Percentiles rank a stretch among this genome's conserved stretches.
phyloP scores from a whole-genome alignment of 2,113 vertebrate genomes.

The Vidua chalybeata region DNA sequence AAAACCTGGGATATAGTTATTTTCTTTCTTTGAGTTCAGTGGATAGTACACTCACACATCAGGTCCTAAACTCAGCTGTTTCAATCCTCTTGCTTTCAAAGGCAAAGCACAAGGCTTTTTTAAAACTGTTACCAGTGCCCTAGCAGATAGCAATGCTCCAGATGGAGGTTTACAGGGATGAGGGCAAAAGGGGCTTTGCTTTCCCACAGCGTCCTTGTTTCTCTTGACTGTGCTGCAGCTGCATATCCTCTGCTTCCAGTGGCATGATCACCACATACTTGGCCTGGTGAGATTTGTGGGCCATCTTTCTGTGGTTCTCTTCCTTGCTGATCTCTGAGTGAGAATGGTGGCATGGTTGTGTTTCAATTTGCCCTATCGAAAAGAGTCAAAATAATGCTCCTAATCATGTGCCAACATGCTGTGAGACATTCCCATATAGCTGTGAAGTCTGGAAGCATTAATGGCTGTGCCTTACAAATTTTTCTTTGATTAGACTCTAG shows the following conservation, averaged over 20 bases:
- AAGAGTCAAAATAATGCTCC: neutral
- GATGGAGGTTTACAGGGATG: neutral
- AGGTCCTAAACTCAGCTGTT: neutral
- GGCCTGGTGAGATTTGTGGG: neutral
- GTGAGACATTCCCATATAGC: neutral
- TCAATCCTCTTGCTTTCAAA: neutral
- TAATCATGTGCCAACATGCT: neutral
- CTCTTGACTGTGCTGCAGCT: neutral
- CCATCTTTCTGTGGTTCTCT: neutral
- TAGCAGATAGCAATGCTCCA: neutral
- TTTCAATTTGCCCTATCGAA: neutral
- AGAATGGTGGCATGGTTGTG: neutral
- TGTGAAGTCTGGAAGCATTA: neutral
- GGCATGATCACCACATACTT: neutral
- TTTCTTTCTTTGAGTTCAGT: neutral
- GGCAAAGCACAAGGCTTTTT: rapidly evolving
- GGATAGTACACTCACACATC: neutral
- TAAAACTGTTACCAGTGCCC: neutral
- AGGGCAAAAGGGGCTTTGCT: neutral
- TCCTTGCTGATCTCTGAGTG: neutral
- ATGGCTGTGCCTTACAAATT: neutral
- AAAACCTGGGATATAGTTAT: neutral
- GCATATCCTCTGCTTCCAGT: neutral
- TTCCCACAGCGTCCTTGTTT: neutral
- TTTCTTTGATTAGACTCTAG: neutral